Evolutionary conservation across 2,888 invertebrate genomes (phyloP), one percentile per base, ranked within the genome.

Genomic region (Gisinianus flammeolus): DNA sequence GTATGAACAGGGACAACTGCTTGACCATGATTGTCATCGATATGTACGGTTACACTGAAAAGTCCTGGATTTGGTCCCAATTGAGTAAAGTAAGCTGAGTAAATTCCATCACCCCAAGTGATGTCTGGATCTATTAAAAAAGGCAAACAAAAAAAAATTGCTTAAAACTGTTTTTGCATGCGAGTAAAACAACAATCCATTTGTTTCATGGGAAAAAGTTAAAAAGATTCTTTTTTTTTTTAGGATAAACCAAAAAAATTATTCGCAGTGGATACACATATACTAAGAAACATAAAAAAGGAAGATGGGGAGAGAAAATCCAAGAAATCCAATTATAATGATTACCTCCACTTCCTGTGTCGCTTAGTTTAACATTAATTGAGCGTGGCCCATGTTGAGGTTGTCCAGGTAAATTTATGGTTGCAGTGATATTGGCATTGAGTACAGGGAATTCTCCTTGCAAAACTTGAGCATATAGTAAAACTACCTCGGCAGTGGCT

Each of bases 51-150:
- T 31, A 88, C 85, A 73, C 85, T 86, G 82, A 87, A 87, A 58
- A 83, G 81, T 64, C 85, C 85, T 69, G 79, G 80, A 78, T 78
- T 85, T 12, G 82, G 76, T n/a, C 84, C 84, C 28, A 86, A 85
- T 35, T 85, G 82, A 68, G 86, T 86, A 80, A 87, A 87, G 80
- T 86, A 87, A 8, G 87, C 85, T 2, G 88, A 87, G 81, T 88
- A 88, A 54, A 87, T 85, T 24, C 88, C 88, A 82, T 88, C 88
- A 58, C 86, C 85, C 82, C 85, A 85, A 6, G 86, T 85, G 8
- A 87, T 85, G 81, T 88, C 88, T 16, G 87, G 87, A 81, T 87
- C 85, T 85, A 75, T 22, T 73, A 33, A 71, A 56, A 44, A 58
- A 24, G 35, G 35, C 8, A 66, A 75, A 62, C 16, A 62, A 26